Conservation (phyloP, 1,140 invertebrate species). For the Apocrypta bakeri region DNA sequence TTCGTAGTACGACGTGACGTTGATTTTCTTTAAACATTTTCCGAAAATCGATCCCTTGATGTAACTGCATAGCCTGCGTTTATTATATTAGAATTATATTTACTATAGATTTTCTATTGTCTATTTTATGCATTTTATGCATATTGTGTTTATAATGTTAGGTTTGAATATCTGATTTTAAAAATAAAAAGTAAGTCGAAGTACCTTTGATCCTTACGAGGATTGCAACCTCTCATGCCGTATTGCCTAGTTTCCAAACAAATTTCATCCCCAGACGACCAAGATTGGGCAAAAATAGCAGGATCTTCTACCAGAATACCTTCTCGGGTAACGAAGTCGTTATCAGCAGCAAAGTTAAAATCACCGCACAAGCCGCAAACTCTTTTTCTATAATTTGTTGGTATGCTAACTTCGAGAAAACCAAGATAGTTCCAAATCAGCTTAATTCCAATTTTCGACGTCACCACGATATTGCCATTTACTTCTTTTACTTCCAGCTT, state of each 20-base stretch:
- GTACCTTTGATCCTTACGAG: constrained; percentile 63
- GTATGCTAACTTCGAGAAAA: constrained; percentile 91
- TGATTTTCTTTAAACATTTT: constrained; percentile 83
- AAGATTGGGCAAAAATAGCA: constrained; percentile 84
- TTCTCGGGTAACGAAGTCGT: constrained; percentile 76
- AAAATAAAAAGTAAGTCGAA: background rate
- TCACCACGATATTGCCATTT: constrained; percentile 79
- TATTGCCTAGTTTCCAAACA: constrained; percentile 75
- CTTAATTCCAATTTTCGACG: constrained; percentile 83
- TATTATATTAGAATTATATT: too few species aligned
- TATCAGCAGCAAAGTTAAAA: constrained; percentile 86
- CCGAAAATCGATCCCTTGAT: constrained; percentile 65
- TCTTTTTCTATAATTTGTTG: constrained; percentile 83
- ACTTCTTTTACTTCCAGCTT: constrained; percentile 76
- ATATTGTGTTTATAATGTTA: too few species aligned
- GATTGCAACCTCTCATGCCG: constrained; percentile 55
- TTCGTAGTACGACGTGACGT: constrained; percentile 85
- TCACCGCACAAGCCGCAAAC: constrained; percentile 95
- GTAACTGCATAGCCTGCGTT: constrained; percentile 66
- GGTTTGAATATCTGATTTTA: too few species aligned
- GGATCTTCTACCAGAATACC: constrained; percentile 44
- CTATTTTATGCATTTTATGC: too few species aligned
- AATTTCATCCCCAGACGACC: constrained; percentile 87
- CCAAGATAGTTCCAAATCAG: constrained; percentile 95
- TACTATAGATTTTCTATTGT: too few species aligned